Evolutionary conservation across 2,888 invertebrate species (phyloP).

Genomic region (Cylindroiulus punctatus): DNA sequence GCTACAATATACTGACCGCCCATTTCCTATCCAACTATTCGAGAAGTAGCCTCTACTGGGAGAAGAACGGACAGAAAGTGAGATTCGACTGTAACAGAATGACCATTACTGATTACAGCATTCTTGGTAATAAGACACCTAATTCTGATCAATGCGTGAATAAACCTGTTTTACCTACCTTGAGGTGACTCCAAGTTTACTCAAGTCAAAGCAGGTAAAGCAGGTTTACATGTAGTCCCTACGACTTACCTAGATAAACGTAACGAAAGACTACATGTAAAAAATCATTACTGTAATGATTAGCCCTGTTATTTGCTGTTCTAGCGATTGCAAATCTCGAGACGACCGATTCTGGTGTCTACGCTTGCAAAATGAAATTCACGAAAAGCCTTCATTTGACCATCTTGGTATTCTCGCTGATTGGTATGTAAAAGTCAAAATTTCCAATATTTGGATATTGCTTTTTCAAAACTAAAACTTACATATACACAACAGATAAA

Average conservation of each 20-base stretch:
- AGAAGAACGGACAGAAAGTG: conserved; percentile 24
- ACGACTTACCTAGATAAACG: no score
- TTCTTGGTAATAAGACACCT: conserved; percentile 48
- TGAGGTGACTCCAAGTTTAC: no score
- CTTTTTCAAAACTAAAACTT: no score
- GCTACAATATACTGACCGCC: conserved; percentile 7
- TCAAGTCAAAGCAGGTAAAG: no score
- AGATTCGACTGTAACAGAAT: conserved; percentile 19
- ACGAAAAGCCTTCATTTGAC: conserved; percentile 27
- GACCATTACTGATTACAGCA: conserved; percentile 20
- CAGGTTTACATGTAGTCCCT: no score
- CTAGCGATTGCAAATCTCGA: background rate
- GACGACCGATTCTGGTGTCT: conserved; percentile 35
- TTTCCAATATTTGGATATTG: no score
- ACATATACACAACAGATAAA: no score
- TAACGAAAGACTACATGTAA: no score
- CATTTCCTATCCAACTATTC: conserved; percentile 47
- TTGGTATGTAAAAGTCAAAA: background rate
- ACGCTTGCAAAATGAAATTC: conserved; percentile 24
- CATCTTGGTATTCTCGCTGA: conserved; percentile 48
- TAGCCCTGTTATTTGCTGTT: no score
- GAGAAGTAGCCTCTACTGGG: conserved; percentile 48
- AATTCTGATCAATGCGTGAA: no score
- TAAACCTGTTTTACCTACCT: no score
- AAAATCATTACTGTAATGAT: no score